Percentiles rank a stretch among this genome's conserved stretches.
These are phyloP conservation scores for Lacerta viridis DNA, from an alignment of 2,797 vertebrate species.

Conservation along the genomic window DNA sequence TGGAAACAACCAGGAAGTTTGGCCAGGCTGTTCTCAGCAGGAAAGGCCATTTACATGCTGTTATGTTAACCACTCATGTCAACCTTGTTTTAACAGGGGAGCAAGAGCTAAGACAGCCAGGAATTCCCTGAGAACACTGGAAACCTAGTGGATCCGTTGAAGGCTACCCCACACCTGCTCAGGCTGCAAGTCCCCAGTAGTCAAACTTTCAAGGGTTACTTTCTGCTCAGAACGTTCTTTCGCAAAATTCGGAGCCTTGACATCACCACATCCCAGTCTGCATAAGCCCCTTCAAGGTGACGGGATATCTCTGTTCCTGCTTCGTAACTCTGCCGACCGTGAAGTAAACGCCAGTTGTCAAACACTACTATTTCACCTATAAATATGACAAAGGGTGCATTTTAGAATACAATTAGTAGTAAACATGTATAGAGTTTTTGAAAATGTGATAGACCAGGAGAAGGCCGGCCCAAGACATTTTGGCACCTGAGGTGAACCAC, in stretches of 20 bases:
- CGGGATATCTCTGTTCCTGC: constrained; percentile 74
- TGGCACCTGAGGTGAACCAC: too few relatives aligned
- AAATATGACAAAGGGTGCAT: constrained; percentile 7
- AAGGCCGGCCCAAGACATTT: background rate
- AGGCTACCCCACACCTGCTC: background rate
- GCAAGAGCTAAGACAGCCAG: background rate
- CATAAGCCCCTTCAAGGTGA: constrained; percentile 93
- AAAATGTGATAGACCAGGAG: background rate
- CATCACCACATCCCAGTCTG: constrained; percentile 97
- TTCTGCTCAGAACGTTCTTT: constrained; percentile 68
- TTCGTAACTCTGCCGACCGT: constrained; percentile 85
- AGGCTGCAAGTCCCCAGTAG: background rate
- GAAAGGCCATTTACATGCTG: background rate
- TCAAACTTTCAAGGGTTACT: constrained; percentile 61
- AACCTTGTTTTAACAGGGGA: background rate
- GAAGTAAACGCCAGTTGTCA: constrained; percentile 95
- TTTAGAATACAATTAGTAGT: background rate
- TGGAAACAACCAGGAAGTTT: background rate
- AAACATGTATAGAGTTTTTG: background rate
- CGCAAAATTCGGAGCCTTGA: constrained; percentile 89
- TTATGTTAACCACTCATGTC: background rate
- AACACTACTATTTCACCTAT: constrained; percentile 93
- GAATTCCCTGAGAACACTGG: background rate
- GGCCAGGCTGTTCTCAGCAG: background rate
- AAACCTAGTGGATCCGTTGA: background rate